Percentiles rank a stretch among this genome's conserved stretches.
phyloP scores from a whole-genome alignment of 2,888 invertebrate species.

The Maniola hyperantus region DNA sequence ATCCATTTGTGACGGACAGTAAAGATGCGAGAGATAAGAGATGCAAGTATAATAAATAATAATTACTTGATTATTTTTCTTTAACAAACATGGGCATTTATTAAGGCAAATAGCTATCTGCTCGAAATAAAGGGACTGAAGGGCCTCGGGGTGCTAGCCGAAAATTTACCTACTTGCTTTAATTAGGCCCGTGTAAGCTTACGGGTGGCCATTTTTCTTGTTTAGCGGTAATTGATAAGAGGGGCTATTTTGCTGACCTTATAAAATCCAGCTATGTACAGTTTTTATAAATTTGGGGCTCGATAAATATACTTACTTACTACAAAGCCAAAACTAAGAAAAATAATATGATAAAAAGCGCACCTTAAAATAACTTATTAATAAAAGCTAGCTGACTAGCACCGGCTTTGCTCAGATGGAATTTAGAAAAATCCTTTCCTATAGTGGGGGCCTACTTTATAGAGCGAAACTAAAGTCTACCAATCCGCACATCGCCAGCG shows the following conservation, averaged over 20 bases:
- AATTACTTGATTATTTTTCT: not conserved
- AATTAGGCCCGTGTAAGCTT: conserved; percentile 76
- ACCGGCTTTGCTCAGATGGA: too few relatives aligned
- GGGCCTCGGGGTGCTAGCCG: conserved; percentile 55
- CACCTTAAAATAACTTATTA: not conserved
- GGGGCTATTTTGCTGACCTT: conserved; percentile 46
- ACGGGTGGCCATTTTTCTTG: conserved; percentile 78
- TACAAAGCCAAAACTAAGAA: not conserved
- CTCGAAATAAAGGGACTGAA: conserved; percentile 26
- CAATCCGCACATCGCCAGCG: too few relatives aligned
- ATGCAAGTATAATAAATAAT: not conserved
- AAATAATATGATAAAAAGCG: not conserved
- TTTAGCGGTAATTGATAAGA: conserved; percentile 80
- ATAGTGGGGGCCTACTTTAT: too few relatives aligned
- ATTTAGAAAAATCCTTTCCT: too few relatives aligned
- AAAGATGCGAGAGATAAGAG: not conserved
- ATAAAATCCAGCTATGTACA: conserved; percentile 14
- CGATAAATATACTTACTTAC: not conserved
- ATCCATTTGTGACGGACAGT: not conserved
- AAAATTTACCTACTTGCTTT: conserved; percentile 78
- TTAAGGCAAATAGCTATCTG: not conserved
- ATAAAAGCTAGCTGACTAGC: too few relatives aligned
- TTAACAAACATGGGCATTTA: not conserved
- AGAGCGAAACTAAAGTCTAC: too few relatives aligned
- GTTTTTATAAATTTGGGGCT: not conserved